Evolutionary conservation across 2,888 invertebrate genomes (phyloP).

Genomic region (Pherbina coryleti): DNA sequence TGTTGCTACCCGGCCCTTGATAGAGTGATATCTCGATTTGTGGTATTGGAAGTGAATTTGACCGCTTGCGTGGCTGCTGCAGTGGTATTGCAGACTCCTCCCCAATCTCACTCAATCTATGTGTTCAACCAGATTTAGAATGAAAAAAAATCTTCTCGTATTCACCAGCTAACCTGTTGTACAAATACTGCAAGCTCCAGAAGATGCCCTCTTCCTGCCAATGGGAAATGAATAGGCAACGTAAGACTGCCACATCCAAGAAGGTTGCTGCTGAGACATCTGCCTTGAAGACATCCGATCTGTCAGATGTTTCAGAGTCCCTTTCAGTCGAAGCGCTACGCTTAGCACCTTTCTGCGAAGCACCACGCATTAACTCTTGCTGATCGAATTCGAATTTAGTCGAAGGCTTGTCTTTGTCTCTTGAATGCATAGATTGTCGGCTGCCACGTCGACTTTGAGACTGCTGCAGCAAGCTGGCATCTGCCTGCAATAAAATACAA

Average conservation of each 20-base stretch:
- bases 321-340: constrained; percentile 79
- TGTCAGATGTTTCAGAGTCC: constrained; percentile 78
- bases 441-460: constrained; percentile 68
- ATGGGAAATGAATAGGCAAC: constrained; percentile 94
- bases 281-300: constrained; percentile 67
- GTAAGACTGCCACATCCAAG: constrained; percentile 94
- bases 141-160: background rate
- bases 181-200: constrained; percentile 94
- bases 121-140: background rate
- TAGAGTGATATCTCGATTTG: constrained; percentile 91
- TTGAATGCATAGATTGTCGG: constrained; percentile 65
- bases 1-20: constrained; percentile 76
- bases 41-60: constrained; percentile 93
- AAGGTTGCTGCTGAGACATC: constrained; percentile 91
- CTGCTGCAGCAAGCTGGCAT: constrained; percentile 82
- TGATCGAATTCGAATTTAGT: constrained; percentile 69
- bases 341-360: constrained; percentile 64
- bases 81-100: constrained; percentile 82
- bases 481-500: constrained; percentile 72
- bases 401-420: constrained; percentile 64
- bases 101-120: constrained; percentile 86
- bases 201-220: constrained; percentile 99
- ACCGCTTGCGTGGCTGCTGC: constrained; percentile 85
- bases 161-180: constrained; percentile 77
- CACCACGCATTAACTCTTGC: constrained; percentile 65